Percentiles rank a stretch among this genome's conserved stretches.
Evolutionary conservation across 2,888 invertebrate genomes (phyloP).

Genomic region (Sphecodes monilicornis): DNA sequence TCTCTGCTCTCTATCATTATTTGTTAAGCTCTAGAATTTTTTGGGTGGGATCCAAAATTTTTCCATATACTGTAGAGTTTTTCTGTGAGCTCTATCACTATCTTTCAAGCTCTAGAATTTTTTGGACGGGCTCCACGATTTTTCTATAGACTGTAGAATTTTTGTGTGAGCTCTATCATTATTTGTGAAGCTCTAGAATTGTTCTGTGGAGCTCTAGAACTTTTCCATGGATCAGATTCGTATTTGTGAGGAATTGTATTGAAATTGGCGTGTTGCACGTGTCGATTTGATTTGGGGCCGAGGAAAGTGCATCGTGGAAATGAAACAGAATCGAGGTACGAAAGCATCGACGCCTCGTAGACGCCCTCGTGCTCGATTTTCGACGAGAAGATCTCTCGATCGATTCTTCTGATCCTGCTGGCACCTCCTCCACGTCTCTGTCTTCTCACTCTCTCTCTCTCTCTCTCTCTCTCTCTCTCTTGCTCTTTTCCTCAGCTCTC

Average conservation of each 20-base stretch:
- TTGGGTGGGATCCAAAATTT: neutral
- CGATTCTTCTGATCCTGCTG: constrained; percentile 27
- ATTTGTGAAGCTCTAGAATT: neutral
- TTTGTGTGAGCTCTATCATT: too few relatives aligned
- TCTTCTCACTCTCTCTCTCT: neutral
- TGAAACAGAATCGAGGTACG: neutral
- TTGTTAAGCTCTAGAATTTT: neutral
- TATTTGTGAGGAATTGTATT: neutral
- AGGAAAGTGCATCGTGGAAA: constrained; percentile 29
- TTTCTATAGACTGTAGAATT: too few relatives aligned
- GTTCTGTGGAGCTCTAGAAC: neutral
- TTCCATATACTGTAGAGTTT: too few relatives aligned
- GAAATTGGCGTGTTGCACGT: neutral
- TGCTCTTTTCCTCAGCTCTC: neutral
- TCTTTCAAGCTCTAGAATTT: too few relatives aligned
- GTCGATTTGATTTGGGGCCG: neutral
- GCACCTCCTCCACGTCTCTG: constrained; percentile 7
- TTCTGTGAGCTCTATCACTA: too few relatives aligned
- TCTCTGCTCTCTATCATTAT: too few relatives aligned
- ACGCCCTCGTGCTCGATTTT: constrained; percentile 55
- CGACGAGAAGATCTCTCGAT: constrained; percentile 62
- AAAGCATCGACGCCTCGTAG: constrained; percentile 57
- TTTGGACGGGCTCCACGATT: neutral
- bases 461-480: too few relatives aligned
- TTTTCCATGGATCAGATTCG: too few relatives aligned